Evolutionary conservation across 1,140 invertebrate species (phyloP).

Genomic region (Bombus confusus): DNA sequence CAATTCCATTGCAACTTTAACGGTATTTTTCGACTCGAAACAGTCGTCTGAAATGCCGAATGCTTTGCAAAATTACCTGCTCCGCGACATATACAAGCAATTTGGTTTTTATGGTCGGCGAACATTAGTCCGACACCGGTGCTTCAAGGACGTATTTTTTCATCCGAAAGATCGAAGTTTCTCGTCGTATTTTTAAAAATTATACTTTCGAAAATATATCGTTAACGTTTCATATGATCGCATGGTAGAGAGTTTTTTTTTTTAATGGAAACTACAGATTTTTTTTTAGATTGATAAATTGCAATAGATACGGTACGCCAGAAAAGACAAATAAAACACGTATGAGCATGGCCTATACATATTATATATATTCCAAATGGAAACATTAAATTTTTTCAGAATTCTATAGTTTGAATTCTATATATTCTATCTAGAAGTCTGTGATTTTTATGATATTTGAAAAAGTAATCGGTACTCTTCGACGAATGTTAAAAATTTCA

Average conservation of each 20-base stretch:
- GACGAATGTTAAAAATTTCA: neutral
- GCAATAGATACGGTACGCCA: too few relatives aligned
- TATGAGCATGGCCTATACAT: too few relatives aligned
- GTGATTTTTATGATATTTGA: neutral
- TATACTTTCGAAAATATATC: too few relatives aligned
- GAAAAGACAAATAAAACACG: too few relatives aligned
- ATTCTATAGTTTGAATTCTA: neutral
- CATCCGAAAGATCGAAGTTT: neutral
- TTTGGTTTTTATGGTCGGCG: neutral
- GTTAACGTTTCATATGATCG: too few relatives aligned
- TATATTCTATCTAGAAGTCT: too few relatives aligned
- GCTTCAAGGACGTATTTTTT: neutral
- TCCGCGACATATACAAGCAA: neutral
- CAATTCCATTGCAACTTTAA: neutral
- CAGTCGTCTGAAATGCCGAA: neutral
- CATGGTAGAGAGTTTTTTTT: too few relatives aligned
- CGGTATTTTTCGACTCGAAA: neutral
- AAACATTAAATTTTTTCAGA: neutral
- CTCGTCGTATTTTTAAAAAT: neutral
- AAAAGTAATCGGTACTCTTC: too few relatives aligned
- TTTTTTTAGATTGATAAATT: too few relatives aligned
- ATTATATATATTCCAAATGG: too few relatives aligned
- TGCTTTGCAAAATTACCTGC: neutral
- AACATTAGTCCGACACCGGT: neutral
- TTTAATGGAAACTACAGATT: too few relatives aligned